phyloP scores from a whole-genome alignment of 1,140 invertebrate species.

The Theocolax elegans region DNA sequence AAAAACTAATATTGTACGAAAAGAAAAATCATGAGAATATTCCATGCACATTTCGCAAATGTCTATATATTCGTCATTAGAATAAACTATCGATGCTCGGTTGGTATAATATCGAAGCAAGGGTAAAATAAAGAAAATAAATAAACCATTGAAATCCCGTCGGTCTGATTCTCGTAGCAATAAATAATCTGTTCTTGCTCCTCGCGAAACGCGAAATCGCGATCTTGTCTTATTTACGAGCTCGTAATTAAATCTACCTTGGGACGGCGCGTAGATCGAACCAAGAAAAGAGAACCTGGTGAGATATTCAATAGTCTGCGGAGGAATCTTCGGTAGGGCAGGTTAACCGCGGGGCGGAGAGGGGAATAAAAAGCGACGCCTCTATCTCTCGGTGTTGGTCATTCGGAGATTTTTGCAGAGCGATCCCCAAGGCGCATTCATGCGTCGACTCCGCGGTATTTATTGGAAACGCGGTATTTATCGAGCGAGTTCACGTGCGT shows the following conservation, averaged over 20 bases:
- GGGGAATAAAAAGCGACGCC: conserved; percentile 52
- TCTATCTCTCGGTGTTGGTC: conserved; percentile 51
- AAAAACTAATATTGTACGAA: too few relatives aligned
- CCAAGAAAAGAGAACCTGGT: background rate
- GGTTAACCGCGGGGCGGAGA: background rate
- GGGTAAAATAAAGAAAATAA: too few relatives aligned
- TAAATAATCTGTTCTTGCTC: too few relatives aligned
- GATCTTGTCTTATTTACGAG: conserved; percentile 35
- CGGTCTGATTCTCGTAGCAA: too few relatives aligned
- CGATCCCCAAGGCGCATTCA: conserved; percentile 59
- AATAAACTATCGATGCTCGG: too few relatives aligned
- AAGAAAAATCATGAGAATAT: too few relatives aligned
- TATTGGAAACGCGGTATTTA: conserved; percentile 58
- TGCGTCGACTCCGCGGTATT: conserved; percentile 62
- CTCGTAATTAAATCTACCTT: conserved; percentile 38
- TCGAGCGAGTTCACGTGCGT: conserved; percentile 36
- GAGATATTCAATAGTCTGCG: conserved; percentile 37
- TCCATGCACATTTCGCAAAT: too few relatives aligned
- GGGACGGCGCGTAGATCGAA: background rate
- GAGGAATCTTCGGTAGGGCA: conserved; percentile 30
- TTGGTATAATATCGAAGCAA: too few relatives aligned
- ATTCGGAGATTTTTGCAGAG: conserved; percentile 60
- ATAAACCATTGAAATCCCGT: too few relatives aligned
- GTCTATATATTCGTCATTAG: too few relatives aligned
- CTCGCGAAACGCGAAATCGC: conserved; percentile 27